Evolutionary conservation across 2,888 invertebrate genomes (phyloP).

Genomic region (Tenthredo livida): DNA sequence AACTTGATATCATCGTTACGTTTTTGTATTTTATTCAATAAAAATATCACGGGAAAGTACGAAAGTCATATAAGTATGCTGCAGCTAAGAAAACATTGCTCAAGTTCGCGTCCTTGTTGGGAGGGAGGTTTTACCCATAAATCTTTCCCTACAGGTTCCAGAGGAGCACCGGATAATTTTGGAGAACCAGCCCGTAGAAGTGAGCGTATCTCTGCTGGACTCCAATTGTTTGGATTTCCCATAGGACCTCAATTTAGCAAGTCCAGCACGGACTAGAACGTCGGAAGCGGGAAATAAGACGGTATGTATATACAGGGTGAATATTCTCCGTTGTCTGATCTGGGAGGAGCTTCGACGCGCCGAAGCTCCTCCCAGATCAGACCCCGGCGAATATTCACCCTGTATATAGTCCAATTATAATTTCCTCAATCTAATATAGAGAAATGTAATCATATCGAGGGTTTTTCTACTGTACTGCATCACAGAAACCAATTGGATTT

Average conservation of each 20-base stretch:
- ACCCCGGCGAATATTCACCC: too few species aligned
- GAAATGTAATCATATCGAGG: background rate
- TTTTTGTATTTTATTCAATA: background rate
- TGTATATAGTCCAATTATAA: background rate
- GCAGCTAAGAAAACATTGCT: background rate
- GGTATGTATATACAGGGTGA: background rate
- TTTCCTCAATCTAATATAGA: background rate
- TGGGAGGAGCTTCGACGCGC: too few species aligned
- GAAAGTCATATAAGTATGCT: background rate
- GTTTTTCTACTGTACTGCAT: background rate
- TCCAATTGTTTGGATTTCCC: background rate
- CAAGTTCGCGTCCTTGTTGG: background rate
- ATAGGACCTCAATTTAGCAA: background rate
- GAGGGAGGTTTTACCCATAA: background rate
- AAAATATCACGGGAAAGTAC: conserved; percentile 10
- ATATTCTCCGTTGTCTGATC: too few species aligned
- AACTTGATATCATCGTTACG: background rate
- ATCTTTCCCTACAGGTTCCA: background rate
- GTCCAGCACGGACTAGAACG: background rate
- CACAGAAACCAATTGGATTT: background rate
- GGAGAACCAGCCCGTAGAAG: background rate
- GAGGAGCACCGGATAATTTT: background rate
- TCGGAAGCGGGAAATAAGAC: background rate
- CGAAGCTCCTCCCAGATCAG: too few species aligned
- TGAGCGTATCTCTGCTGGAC: background rate